Percentiles rank a stretch among this genome's conserved stretches.
These are phyloP conservation scores for Eurosta solidaginis DNA, from an alignment of 1,140 invertebrate genomes.

Conservation along the genomic window DNA sequence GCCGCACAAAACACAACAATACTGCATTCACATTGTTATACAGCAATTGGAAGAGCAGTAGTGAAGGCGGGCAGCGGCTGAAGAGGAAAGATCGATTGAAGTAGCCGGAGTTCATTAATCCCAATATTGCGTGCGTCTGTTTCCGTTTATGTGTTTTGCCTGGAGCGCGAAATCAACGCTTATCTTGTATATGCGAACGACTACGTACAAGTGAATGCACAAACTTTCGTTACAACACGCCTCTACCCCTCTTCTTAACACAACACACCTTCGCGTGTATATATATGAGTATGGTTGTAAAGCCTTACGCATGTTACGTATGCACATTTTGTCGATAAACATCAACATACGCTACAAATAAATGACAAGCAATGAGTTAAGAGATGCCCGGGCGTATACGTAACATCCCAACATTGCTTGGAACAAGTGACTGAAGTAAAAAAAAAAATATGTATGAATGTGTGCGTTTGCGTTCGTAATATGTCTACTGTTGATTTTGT, in stretches of 20 bases:
- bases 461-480: not conserved
- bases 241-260: no score
- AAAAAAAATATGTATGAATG: not conserved
- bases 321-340: not conserved
- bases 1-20: no score
- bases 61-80: not conserved
- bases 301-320: not conserved
- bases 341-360: not conserved
- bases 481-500: not conserved
- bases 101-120: slow-evolving; percentile 25
- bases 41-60: not conserved
- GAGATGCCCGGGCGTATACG: slow-evolving; percentile 12
- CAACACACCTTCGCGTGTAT: not conserved
- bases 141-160: slow-evolving; percentile 26
- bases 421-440: not conserved
- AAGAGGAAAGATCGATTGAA: not conserved
- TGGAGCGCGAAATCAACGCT: slow-evolving; percentile 24
- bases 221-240: no score
- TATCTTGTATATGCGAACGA: no score
- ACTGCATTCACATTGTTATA: not conserved
- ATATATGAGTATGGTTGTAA: not conserved
- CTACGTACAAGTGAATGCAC: not conserved
- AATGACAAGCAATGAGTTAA: not conserved
- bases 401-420: not conserved
- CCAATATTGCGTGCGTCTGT: slow-evolving; percentile 3